Evolutionary conservation across 2,113 vertebrate genomes (phyloP), one percentile per base, ranked within the genome.

Genomic region (Stegostoma tigrinum): DNA sequence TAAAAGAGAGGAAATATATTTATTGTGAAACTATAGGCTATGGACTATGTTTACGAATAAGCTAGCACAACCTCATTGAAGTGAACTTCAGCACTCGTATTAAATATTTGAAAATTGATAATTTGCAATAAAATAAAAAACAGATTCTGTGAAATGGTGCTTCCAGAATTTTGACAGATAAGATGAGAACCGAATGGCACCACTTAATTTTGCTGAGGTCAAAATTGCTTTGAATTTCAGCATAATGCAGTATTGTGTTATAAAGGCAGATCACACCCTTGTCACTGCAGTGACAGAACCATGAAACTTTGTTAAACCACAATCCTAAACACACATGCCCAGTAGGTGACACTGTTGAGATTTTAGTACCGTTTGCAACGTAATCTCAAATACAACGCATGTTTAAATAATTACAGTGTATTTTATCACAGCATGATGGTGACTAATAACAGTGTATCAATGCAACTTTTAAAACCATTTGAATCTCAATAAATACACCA

Each of bases 361-460:
- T 72, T 95, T 95, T 75, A 72, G 94, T 95, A 48, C 68, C 27
- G 19, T 45, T 72, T 95, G 27, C 12, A 95, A 95, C 72, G 94
- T 72, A 48, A 95, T 52, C 70, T 95, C 68, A 95, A 95, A 14
- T 70, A 95, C 94, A 95, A 70, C 45, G 52, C 94, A 66, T 83
- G 80, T 93, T 93, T 93, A 66, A 93, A n/a, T 93, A 95, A 95
- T 95, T 95, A 95, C 94, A 95, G 67, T 72, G 68, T 72, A 95
- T 95, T 95, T 95, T 72, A 70, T 75, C 94, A 75, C 94, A 95
- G 67, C 45, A 15, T 72, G 42, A 95, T 95, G 42, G 67, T 95
- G 68, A 95, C 94, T 72, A 95, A 95, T 70, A 95, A 95, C 94
- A 95, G 38, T 8, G 67, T 52, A 45, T 89, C 48, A 55, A 55